Percentiles rank a stretch among this genome's conserved stretches.
phyloP scores from a whole-genome alignment of 2,113 vertebrate species.

The Bujurquina vittata region DNA sequence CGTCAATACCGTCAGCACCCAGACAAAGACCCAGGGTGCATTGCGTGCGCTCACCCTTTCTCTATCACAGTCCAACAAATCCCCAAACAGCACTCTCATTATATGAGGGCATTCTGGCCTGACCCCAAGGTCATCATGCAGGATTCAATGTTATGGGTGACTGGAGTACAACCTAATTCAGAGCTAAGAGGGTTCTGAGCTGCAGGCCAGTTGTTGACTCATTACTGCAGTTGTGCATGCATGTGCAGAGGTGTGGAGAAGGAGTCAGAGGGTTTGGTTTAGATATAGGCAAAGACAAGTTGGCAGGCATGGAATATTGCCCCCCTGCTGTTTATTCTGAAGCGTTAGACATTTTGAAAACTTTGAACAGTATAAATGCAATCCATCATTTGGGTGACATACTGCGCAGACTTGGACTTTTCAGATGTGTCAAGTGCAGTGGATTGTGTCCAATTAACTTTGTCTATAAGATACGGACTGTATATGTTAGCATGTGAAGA shows the following conservation, averaged over 20 bases:
- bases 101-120: slow-evolving; percentile 76
- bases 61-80: slow-evolving; percentile 76
- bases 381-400: slow-evolving; percentile 68
- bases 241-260: slow-evolving; percentile 37
- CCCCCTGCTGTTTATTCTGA: slow-evolving; percentile 47
- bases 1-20: slow-evolving; percentile 80
- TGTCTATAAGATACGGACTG: slow-evolving; percentile 54
- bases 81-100: slow-evolving; percentile 79
- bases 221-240: slow-evolving; percentile 43
- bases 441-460: slow-evolving; percentile 70
- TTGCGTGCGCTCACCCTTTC: slow-evolving; percentile 75
- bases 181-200: slow-evolving; percentile 22
- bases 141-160: slow-evolving; percentile 67
- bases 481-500: slow-evolving; percentile 52
- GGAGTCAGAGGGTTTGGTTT: slow-evolving; percentile 42
- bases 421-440: slow-evolving; percentile 73
- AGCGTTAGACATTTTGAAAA: slow-evolving; percentile 56
- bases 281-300: slow-evolving; percentile 49
- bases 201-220: slow-evolving; percentile 53
- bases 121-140: slow-evolving; percentile 76
- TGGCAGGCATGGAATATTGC: slow-evolving; percentile 51
- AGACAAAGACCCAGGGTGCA: slow-evolving; percentile 82
- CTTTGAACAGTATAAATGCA: slow-evolving; percentile 62
- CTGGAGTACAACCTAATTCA: slow-evolving; percentile 56
- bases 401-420: slow-evolving; percentile 54